phyloP scores from a whole-genome alignment of 2,797 vertebrate genomes.

The Onychomys arenicola region DNA sequence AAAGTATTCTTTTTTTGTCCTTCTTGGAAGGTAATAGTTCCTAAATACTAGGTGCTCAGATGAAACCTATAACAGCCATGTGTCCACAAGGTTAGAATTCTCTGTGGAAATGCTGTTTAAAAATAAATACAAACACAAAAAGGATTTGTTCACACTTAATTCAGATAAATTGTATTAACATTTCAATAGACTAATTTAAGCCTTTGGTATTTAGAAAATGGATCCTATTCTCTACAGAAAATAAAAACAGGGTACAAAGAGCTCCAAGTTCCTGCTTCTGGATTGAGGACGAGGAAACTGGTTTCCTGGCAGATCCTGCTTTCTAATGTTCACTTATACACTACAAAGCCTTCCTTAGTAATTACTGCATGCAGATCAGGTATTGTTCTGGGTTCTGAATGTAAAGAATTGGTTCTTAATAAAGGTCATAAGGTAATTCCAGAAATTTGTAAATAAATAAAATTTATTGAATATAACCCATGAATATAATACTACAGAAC shows the following conservation, averaged over 20 bases:
- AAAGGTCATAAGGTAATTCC: background rate
- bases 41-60: background rate
- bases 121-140: constrained; percentile 18
- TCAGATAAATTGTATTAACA: constrained; percentile 4
- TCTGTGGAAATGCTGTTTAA: constrained; percentile 35
- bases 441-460: background rate
- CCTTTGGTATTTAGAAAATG: constrained; percentile 59
- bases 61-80: background rate
- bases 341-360: background rate
- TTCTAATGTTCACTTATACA: background rate
- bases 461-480: background rate
- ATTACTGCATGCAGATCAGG: background rate
- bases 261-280: background rate
- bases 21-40: background rate
- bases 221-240: constrained; percentile 36
- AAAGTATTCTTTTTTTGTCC: background rate
- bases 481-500: background rate
- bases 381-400: background rate
- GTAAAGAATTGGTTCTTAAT: background rate
- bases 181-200: constrained; percentile 58
- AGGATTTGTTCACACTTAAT: constrained; percentile 33
- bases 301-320: background rate
- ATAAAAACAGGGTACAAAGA: constrained; percentile 32
- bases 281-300: background rate
- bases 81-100: background rate